These are phyloP conservation scores for Oegoconia quadripuncta DNA, from an alignment of 2,888 invertebrate genomes.

Conservation along the genomic window DNA sequence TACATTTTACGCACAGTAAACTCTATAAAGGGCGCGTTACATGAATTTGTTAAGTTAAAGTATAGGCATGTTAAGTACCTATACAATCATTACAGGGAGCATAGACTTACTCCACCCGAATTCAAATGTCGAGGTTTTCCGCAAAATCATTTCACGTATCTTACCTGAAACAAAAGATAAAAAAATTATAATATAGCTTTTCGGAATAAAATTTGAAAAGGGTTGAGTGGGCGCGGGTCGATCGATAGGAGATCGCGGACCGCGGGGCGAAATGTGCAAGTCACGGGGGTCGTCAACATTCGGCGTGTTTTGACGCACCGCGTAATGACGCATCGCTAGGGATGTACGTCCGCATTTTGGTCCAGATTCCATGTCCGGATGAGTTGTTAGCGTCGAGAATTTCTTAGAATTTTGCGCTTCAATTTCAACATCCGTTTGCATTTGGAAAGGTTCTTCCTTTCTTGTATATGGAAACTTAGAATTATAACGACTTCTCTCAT, in stretches of 20 bases:
- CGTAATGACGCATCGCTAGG: slow-evolving; percentile 44
- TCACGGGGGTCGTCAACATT: slow-evolving; percentile 67
- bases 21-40: too few relatives aligned
- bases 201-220: slow-evolving; percentile 16
- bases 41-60: too few relatives aligned
- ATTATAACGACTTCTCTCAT: too few relatives aligned
- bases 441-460: too few relatives aligned
- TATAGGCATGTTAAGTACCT: too few relatives aligned
- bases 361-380: slow-evolving; percentile 20
- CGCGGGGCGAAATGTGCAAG: slow-evolving; percentile 54
- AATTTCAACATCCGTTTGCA: too few relatives aligned
- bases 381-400: too few relatives aligned
- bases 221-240: slow-evolving; percentile 25
- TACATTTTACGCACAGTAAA: too few relatives aligned
- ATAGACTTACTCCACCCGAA: too few relatives aligned
- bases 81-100: too few relatives aligned
- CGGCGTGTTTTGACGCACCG: slow-evolving; percentile 56
- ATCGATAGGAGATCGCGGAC: slow-evolving; percentile 47
- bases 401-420: too few relatives aligned
- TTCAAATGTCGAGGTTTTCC: neutral
- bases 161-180: slow-evolving; percentile 30
- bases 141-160: slow-evolving; percentile 1
- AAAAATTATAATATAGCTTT: slow-evolving; percentile 14
- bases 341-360: slow-evolving; percentile 30
- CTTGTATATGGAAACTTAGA: too few relatives aligned